Evolutionary conservation across 1,140 invertebrate species (phyloP), one percentile per base, ranked within the genome.

Genomic region (Rhagoletis zephyria): DNA sequence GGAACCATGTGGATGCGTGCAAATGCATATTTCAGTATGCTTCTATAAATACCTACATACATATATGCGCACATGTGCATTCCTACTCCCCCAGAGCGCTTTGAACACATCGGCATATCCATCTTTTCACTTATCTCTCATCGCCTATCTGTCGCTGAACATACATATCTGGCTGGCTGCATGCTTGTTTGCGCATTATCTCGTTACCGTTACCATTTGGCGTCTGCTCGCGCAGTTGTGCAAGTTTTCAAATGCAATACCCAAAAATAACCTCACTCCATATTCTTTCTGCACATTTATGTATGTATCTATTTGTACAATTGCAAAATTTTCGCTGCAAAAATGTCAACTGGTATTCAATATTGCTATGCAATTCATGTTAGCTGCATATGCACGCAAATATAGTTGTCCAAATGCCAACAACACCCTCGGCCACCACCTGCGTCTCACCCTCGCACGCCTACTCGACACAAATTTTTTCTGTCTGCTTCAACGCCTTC

Each of bases 391-490:
- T 81, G 48, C 56, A 42, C n/a, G 74, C 74, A 16, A 81, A 81
- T 81, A 81, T 7, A 81, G 74, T 81, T 81, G 74, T 81, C 74
- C 74, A 51, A 19, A 56, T 81, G 74, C 48, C 74, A 81, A 81
- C 74, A 51, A 81, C 74, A 81, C 74, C n/a, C 16, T 59, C 74
- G 16, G 10, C 14, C 30, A 10, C 3, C 64, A 40, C n/a, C 64
- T 19, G 3, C 64, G 64, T 1, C 4, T 5, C 70, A 77, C 70
- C 48, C 16, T 77, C 42, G 9, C 48, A 81, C 74, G 48, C 74
- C 48, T 56, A 81, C 74, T 81, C 74, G 14, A 51, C 3, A 56
- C 6, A 56, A 9, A 81, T 51, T 51, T n/a, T 59, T 19, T 3
- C 19, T 81, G 48, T 56, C 56, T 19, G 19, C 48, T 81, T 51